These are phyloP conservation scores for Conomelus anceps DNA, from an alignment of 2,888 invertebrate genomes.

Conservation along the genomic window DNA sequence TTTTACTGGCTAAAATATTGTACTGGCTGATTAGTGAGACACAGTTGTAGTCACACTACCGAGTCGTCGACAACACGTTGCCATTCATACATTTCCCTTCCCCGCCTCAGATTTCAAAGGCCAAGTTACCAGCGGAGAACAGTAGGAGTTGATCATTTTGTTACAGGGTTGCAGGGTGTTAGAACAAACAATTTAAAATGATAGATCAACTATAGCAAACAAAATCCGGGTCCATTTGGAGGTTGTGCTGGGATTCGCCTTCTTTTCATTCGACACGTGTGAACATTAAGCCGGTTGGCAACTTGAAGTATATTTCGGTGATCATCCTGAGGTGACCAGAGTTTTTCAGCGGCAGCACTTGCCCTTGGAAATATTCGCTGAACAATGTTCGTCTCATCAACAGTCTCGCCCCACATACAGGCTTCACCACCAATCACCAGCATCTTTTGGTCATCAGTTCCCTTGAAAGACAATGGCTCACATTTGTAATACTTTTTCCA, in stretches of 20 bases:
- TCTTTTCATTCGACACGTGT: slow-evolving; percentile 61
- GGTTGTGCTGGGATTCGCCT: slow-evolving; percentile 64
- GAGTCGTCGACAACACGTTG: too few relatives aligned
- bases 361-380: slow-evolving; percentile 76
- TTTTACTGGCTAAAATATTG: too few relatives aligned
- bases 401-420: slow-evolving; percentile 87
- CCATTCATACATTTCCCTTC: too few relatives aligned
- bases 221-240: slow-evolving; percentile 61
- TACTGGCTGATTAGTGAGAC: too few relatives aligned
- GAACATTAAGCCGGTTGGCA: slow-evolving; percentile 58
- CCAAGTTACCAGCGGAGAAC: too few relatives aligned
- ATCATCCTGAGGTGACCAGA: slow-evolving; percentile 60
- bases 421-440: slow-evolving; percentile 83
- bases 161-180: background rate
- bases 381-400: slow-evolving; percentile 59
- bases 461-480: slow-evolving; percentile 57
- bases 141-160: background rate
- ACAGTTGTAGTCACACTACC: too few relatives aligned
- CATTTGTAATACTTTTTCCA: slow-evolving; percentile 63
- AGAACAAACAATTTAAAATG: background rate
- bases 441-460: slow-evolving; percentile 48
- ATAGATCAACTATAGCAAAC: slow-evolving; percentile 37
- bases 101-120: too few relatives aligned
- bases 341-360: slow-evolving; percentile 74
- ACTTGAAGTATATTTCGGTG: slow-evolving; percentile 42